Conservation (phyloP, 2,113 vertebrate species). For the Brienomyrus brachyistius region DNA sequence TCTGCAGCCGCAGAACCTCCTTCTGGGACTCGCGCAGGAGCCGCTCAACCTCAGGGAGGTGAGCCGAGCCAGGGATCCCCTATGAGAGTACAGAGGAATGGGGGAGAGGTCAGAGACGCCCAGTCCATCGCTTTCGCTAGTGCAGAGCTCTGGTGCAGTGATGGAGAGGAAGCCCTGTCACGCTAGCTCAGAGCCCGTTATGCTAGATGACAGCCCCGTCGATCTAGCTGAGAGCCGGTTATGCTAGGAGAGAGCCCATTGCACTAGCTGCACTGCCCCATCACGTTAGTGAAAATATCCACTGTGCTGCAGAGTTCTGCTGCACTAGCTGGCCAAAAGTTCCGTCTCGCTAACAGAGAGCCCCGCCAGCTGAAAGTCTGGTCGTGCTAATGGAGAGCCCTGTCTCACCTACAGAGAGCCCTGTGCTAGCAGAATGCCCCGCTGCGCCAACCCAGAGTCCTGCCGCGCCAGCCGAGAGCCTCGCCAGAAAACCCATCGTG, state of each 20-base stretch:
- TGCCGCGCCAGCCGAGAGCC: too few relatives aligned
- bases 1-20: constrained; percentile 87
- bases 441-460: neutral
- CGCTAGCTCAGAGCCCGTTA: neutral
- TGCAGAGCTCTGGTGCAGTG: neutral
- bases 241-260: too few relatives aligned
- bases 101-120: neutral
- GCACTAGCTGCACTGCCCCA: too few relatives aligned
- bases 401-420: neutral
- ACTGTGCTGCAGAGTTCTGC: neutral
- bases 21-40: constrained; percentile 84
- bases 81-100: constrained; percentile 18
- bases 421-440: neutral
- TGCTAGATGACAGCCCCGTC: too few relatives aligned
- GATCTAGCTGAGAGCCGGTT: too few relatives aligned
- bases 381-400: neutral
- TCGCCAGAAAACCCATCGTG: neutral
- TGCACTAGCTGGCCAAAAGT: neutral
- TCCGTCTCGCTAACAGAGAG: neutral
- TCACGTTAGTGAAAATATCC: neutral
- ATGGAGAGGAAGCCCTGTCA: neutral
- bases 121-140: neutral
- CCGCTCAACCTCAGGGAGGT: constrained; percentile 69
- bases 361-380: neutral
- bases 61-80: constrained; percentile 53